Base-by-base conservation (phyloP, 2,888 invertebrate genomes). In the Rhamnusium bicolor region DNA sequence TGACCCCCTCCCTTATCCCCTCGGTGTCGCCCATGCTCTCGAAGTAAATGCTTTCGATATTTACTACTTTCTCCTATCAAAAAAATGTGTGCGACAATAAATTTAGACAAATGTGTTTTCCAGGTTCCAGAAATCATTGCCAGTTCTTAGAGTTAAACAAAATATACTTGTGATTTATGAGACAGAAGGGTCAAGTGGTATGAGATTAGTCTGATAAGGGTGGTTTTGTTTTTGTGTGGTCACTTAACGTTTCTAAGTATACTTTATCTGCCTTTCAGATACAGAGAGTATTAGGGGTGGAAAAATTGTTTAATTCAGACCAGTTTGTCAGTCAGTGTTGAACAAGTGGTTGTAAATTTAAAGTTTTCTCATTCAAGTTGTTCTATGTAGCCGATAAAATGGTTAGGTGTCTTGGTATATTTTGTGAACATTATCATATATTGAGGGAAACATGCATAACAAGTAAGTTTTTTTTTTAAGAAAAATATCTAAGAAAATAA, bases 351-450 rank as follows among this genome's bases (percentile, higher is more conserved):
- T 19, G 61, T 19, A 14, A 14, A n/a, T 12, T 32, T 19, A n/a
- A 21, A 18, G n/a, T n/a, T n/a, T n/a, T n/a, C n/a, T n/a, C n/a
- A n/a, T n/a, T n/a, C n/a, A 18, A 19, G 40, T 40, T 21, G n/a
- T 19, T 4, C 14, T 24, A 4, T 46, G 7, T 16, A 19, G 46
- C 10, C n/a, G 5, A 19, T 24, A 54, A 75, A 49, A 79, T 79
- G 80, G 75, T 79, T 12, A 29, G 77, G 58, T 77, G 75, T 24
- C 71, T 70, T 18, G 77, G 77, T 46, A 24, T 75, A 69, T 75
- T 72, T 51, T 79, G 80, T 72, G 74, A 80, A 68, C 79, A 79
- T 71, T 80, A 80, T 51, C 63, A 77, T 49, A 67, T 75, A 12
- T 29, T 62, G n/a, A 75, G 73, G 18, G 66, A 72, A 18, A 73